phyloP scores from a whole-genome alignment of 2,113 vertebrate species.

The Macrotis lagotis region DNA sequence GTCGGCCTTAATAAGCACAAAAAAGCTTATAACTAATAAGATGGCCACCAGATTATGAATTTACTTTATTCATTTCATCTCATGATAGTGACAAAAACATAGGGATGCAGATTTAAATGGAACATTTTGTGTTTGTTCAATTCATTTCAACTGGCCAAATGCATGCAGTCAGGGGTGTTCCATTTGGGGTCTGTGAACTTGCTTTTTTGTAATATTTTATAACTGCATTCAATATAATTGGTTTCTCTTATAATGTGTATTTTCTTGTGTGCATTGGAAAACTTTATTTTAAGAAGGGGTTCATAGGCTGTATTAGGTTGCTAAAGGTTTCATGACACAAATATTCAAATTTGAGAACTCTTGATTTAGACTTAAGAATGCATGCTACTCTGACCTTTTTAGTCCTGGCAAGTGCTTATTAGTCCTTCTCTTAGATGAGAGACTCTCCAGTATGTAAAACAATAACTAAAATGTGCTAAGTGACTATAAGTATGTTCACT shows the following conservation, averaged over 20 bases:
- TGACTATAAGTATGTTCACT: neutral
- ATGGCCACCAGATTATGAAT: neutral
- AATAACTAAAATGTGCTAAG: neutral
- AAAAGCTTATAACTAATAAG: neutral
- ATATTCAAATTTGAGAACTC: neutral
- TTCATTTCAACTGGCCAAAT: neutral
- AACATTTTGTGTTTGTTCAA: neutral
- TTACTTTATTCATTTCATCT: neutral
- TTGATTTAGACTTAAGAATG: neutral
- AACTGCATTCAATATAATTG: neutral
- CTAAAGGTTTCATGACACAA: neutral
- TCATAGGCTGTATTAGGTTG: neutral
- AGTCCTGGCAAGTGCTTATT: neutral
- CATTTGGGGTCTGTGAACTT: neutral
- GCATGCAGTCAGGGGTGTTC: neutral
- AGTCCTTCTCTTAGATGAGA: neutral
- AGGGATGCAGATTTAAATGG: neutral
- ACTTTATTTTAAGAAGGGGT: neutral
- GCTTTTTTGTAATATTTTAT: neutral
- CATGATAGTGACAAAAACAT: neutral
- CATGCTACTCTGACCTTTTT: neutral
- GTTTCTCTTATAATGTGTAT: neutral
- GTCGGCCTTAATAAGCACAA: neutral
- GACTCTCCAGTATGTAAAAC: neutral
- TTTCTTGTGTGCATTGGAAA: neutral